These are phyloP conservation scores for Benitochromis conjunctus DNA, from an alignment of 2,113 vertebrate species.

Conservation along the genomic window DNA sequence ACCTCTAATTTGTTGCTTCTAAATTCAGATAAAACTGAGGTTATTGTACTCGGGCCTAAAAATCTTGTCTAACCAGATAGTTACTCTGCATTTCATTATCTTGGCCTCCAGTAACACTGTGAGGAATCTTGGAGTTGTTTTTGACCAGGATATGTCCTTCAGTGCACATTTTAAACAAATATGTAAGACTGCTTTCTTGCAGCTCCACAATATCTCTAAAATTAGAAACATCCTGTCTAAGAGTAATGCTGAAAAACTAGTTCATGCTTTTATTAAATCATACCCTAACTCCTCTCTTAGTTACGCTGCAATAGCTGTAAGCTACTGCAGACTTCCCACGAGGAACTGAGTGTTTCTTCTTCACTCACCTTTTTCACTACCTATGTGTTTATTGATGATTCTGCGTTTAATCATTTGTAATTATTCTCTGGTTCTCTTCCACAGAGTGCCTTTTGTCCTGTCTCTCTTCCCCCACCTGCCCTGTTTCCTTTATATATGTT, in stretches of 20 bases:
- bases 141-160: background rate
- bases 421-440: background rate
- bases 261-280: background rate
- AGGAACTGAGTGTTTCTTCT: background rate
- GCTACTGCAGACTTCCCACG: background rate
- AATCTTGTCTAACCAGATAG: background rate
- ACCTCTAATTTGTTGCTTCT: background rate
- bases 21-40: background rate
- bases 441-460: background rate
- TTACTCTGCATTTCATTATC: background rate
- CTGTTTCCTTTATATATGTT: background rate
- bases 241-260: background rate
- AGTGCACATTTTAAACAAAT: background rate
- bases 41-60: background rate
- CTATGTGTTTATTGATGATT: fast-evolving
- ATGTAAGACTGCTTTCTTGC: background rate
- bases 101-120: no score
- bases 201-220: background rate
- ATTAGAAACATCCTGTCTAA: background rate
- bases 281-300: background rate
- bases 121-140: background rate
- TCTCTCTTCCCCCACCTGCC: background rate
- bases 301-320: background rate
- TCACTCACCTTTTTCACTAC: background rate
- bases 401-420: background rate